Percentiles rank a stretch among this genome's conserved stretches.
Evolutionary conservation across 2,113 vertebrate genomes (phyloP).

Genomic region (Notiomystis cincta): DNA sequence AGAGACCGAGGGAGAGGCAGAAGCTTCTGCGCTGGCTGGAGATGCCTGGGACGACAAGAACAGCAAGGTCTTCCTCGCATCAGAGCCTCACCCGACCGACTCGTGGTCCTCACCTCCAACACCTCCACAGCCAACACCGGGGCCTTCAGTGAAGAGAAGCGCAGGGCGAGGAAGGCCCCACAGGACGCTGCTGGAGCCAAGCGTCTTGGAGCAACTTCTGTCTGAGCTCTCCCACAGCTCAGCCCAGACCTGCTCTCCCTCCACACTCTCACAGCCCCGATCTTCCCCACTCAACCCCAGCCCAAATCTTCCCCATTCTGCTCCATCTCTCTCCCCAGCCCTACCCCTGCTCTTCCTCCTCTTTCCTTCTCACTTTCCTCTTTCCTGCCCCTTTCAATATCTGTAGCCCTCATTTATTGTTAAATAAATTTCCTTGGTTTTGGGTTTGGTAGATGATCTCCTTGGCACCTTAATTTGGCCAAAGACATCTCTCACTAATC

Average conservation of each 20-base stretch:
- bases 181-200: rapidly evolving
- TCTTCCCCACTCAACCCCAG: not conserved
- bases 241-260: too few relatives aligned
- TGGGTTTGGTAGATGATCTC: not conserved
- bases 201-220: not conserved
- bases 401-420: too few relatives aligned
- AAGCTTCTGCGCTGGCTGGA: not conserved
- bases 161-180: not conserved
- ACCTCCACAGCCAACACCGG: too few relatives aligned
- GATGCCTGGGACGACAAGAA: rapidly evolving
- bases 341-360: rapidly evolving
- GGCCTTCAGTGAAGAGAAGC: not conserved
- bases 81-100: not conserved
- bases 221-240: too few relatives aligned
- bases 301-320: not conserved
- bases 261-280: too few relatives aligned
- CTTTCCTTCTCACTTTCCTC: not conserved
- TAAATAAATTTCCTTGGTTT: not conserved
- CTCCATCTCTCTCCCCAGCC: not conserved
- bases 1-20: not conserved
- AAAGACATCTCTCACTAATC: not conserved
- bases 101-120: not conserved
- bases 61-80: not conserved
- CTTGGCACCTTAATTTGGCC: rapidly evolving
- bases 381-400: not conserved